Percentiles rank a stretch among this genome's conserved stretches.
Evolutionary conservation across 2,888 invertebrate genomes (phyloP).

Genomic region (Ischnus inquisitorius): DNA sequence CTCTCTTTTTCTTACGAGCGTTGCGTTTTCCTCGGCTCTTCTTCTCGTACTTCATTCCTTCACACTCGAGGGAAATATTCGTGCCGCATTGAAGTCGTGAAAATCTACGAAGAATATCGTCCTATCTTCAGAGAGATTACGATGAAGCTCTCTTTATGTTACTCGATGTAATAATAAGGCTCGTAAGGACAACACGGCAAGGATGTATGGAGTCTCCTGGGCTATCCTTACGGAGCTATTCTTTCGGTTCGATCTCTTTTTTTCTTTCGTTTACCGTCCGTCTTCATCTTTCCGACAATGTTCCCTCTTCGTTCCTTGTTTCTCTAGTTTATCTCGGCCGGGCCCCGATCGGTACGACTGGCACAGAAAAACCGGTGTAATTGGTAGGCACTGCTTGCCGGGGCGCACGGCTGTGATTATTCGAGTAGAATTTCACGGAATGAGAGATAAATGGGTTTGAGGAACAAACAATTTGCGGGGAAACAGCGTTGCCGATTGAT

Average conservation of each 20-base stretch:
- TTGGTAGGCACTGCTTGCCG: slow-evolving; percentile 78
- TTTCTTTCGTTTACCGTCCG: not conserved
- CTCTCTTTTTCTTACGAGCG: not conserved
- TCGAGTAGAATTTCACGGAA: slow-evolving; percentile 84
- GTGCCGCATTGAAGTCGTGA: not conserved
- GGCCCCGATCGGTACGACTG: slow-evolving; percentile 63
- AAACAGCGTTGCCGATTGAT: slow-evolving; percentile 79
- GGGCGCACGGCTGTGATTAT: slow-evolving; percentile 82
- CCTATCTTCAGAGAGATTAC: not conserved
- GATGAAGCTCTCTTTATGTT: not conserved
- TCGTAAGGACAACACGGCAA: slow-evolving; percentile 16
- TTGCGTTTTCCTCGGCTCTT: not conserved
- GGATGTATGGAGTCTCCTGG: not conserved
- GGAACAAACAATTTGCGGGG: slow-evolving; percentile 84
- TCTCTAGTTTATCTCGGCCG: slow-evolving; percentile 12
- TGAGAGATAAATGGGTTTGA: slow-evolving; percentile 84
- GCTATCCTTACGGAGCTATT: slow-evolving; percentile 15
- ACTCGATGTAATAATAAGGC: not conserved
- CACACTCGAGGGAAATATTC: slow-evolving; percentile 18
- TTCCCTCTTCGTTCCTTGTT: slow-evolving; percentile 27
- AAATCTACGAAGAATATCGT: slow-evolving; percentile 3
- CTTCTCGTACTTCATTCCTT: not conserved
- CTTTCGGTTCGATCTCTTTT: not conserved
- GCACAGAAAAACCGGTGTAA: slow-evolving; percentile 74
- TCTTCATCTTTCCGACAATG: slow-evolving; percentile 20